Conservation (phyloP, 2,888 invertebrate genomes). For the Choreutis nemorana region DNA sequence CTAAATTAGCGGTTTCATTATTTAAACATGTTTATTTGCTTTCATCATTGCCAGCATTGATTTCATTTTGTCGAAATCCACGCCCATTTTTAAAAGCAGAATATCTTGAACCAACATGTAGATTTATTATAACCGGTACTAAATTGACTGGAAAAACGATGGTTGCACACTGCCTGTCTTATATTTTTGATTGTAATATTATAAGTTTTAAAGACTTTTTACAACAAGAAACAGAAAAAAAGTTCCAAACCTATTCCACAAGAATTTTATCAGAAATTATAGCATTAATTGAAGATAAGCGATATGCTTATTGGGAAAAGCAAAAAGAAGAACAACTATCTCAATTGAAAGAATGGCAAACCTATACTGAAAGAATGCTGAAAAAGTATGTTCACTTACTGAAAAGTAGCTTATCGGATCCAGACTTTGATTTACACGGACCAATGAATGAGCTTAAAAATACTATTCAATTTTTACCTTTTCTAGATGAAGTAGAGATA, state of each 20-base stretch:
- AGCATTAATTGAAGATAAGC: constrained; percentile 38
- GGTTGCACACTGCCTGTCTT: constrained; percentile 61
- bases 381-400: constrained; percentile 25
- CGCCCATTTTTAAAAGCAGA: constrained; percentile 64
- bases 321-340: constrained; percentile 36
- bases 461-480: constrained; percentile 28
- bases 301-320: constrained; percentile 35
- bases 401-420: too few relatives aligned
- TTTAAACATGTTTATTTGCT: constrained; percentile 70
- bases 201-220: constrained; percentile 33
- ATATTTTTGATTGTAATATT: constrained; percentile 54
- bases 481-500: constrained; percentile 27
- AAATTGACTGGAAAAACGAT: constrained; percentile 67
- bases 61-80: constrained; percentile 69
- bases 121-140: constrained; percentile 69
- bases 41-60: constrained; percentile 53
- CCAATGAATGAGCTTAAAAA: too few relatives aligned
- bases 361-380: constrained; percentile 16
- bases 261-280: constrained; percentile 46
- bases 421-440: too few relatives aligned
- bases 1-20: constrained; percentile 65
- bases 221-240: constrained; percentile 26
- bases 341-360: constrained; percentile 42
- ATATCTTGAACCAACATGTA: constrained; percentile 66
- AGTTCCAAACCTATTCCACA: constrained; percentile 27